Percentiles rank a stretch among this genome's conserved stretches.
Evolutionary conservation across 2,113 vertebrate genomes (phyloP).

Genomic region (Cnemophilus loriae): DNA sequence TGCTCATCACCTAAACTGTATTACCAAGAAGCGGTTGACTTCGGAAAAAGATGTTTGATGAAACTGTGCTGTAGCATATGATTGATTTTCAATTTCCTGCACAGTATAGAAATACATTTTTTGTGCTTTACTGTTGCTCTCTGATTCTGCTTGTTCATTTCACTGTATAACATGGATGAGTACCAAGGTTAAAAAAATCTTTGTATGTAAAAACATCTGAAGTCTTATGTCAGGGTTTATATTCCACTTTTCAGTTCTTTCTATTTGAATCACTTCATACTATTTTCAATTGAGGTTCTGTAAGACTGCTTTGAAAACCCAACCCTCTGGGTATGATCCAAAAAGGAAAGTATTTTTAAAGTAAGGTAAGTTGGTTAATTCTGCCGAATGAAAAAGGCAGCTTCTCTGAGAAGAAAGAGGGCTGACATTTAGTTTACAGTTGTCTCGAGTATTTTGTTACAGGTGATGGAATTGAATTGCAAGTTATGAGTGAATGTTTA

Average conservation of each 20-base stretch:
- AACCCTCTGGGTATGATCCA: not conserved
- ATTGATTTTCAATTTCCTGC: not conserved
- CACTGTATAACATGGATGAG: not conserved
- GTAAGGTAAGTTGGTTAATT: not conserved
- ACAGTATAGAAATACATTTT: not conserved
- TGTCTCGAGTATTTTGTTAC: conserved; percentile 39
- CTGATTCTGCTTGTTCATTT: not conserved
- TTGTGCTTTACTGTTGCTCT: not conserved
- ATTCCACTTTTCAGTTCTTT: not conserved
- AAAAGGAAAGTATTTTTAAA: not conserved
- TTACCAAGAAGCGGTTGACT: not conserved
- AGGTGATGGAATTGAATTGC: conserved; percentile 26
- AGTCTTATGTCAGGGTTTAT: not conserved
- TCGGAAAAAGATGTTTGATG: not conserved
- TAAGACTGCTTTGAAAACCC: not conserved
- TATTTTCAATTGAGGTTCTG: not conserved
- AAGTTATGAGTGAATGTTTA: not conserved
- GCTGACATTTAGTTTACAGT: conserved; percentile 31
- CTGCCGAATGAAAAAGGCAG: not conserved
- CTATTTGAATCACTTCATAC: not conserved
- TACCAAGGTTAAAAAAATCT: not conserved
- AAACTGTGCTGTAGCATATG: not conserved
- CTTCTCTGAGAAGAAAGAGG: not conserved
- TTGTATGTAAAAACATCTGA: not conserved
- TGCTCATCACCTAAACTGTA: not conserved